Evolutionary conservation across 1,140 invertebrate genomes (phyloP), one percentile per base, ranked within the genome.

Genomic region (Pararge aegeria): DNA sequence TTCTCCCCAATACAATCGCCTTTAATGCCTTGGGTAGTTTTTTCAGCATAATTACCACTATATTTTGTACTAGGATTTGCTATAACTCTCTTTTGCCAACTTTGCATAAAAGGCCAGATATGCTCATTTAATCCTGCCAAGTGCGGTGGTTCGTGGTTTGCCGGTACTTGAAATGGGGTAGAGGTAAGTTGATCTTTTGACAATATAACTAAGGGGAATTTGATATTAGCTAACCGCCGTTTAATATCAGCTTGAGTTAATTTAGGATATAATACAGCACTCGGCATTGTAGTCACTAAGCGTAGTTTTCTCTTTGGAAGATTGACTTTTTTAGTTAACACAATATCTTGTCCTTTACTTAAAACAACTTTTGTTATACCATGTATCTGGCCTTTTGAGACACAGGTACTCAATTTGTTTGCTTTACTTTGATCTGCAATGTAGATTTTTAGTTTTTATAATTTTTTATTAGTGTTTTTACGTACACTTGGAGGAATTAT

Each of bases 91-190:
- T 5, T 10, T 27, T 55, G 40, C 84, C 82, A 85, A 15, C 76
- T 64, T 10, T 58, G 13, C 84, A 87, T 87, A 60, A 78, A 87
- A 10, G 80, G 82, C 82, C 82, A 87, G 30, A 83, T 72, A 13
- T 78, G 71, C 57, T 78, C 54, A 53, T 86, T 60, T 67, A 86
- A 69, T 5, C 80, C 81, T 30, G 61, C 27, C 63, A 82, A 83
- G 46, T 87, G 80, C 3, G 70, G 66, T 20, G 70, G 54, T 13
- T 80, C 75, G 59, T 60, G 67, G 55, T 70, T 48, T n/a, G n/a
- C n/a, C 37, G 42, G 15, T 12, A 82, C 55, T 53, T 73, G n/a
- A 20, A 21, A 20, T 19, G 80, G 57, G 9, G 55, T 52, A 2
- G 70, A 73, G 59, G 74, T 78, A 16, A 86, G 15, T 57, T 83